Evolutionary conservation across 2,113 vertebrate genomes (phyloP), one percentile per base, ranked within the genome.

Genomic region (Coreoperca whiteheadi): DNA sequence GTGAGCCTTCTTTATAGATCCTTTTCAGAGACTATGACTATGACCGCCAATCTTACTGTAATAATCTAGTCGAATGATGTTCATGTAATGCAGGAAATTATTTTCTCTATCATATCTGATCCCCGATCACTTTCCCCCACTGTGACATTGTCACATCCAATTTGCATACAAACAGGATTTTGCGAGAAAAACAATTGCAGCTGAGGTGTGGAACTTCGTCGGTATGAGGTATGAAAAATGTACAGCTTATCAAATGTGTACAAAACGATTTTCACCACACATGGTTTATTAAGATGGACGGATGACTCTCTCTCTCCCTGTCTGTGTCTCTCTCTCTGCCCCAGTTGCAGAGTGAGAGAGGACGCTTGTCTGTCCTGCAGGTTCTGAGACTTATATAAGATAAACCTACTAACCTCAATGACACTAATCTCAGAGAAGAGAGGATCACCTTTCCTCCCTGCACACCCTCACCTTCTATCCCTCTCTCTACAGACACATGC

Each of bases 361-460:
- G 72, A 77, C 72, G n/a, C 81, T 90, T 83, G 82, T 91, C 89
- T 91, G 89, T 84, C 83, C 77, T 74, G 68, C 71, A 88, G 77
- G 61, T 82, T 73, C 23, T 73, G 28, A 82, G 84, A 84, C 80
- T 93, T 89, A 80, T 56, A 81, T 86, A 93, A 91, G 81, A 89
- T 93, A 89, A 94, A 92, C 80, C 90, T 91, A 83, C 77, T 92
- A 89, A 90, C 84, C 86, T 90, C 76, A 86, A 84, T 94, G 91
- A 95, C 64, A 50, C 79, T 95, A 94, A 95, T 89, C 89, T 91
- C 87, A 75, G 64, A 86, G 90, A 94, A 60, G 68, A 85, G 83
- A 86, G 88, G 93, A 94, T 94, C 90, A 90, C 75, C 80, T 91
- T 90, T 63, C 84, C 25, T 68, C 14, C 32, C 70, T 72, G 23